phyloP scores from a whole-genome alignment of 2,797 vertebrate species.

The Acanthurus lineatus region DNA sequence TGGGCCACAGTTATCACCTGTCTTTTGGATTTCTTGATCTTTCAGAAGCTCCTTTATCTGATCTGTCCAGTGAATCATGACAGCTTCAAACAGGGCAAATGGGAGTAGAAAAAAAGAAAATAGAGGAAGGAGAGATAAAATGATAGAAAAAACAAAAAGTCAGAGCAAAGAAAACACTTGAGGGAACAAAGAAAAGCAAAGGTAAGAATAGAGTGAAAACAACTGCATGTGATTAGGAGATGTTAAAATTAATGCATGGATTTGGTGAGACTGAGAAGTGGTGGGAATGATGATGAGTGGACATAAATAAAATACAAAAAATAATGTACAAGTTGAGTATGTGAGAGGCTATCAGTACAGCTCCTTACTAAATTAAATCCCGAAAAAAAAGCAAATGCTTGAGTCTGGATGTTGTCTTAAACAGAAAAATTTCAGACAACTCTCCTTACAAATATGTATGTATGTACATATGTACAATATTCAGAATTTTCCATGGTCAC shows the following conservation, averaged over 20 bases:
- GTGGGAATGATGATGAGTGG: neutral
- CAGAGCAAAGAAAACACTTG: neutral
- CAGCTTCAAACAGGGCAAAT: conserved; percentile 43
- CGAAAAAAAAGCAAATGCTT: neutral
- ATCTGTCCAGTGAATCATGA: conserved; percentile 75
- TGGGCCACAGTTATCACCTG: conserved; percentile 83
- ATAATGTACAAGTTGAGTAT: neutral
- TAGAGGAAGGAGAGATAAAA: neutral
- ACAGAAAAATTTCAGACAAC: neutral
- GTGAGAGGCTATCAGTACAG: neutral
- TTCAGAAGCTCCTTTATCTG: conserved; percentile 91
- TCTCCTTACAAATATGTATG: no score
- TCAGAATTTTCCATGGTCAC: no score
- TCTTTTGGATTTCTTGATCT: conserved; percentile 82
- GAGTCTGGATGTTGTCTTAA: neutral
- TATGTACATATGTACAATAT: no score
- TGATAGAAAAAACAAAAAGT: neutral
- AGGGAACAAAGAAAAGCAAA: neutral
- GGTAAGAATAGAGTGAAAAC: no score
- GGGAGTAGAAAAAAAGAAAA: neutral
- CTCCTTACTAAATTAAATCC: neutral
- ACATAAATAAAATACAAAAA: neutral
- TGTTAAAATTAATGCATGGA: neutral
- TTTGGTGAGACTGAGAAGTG: no score
- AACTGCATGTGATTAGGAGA: neutral